Evolutionary conservation across 2,113 vertebrate species (phyloP), one percentile per base, ranked within the genome.

Genomic region (Stigmatopora argus): DNA sequence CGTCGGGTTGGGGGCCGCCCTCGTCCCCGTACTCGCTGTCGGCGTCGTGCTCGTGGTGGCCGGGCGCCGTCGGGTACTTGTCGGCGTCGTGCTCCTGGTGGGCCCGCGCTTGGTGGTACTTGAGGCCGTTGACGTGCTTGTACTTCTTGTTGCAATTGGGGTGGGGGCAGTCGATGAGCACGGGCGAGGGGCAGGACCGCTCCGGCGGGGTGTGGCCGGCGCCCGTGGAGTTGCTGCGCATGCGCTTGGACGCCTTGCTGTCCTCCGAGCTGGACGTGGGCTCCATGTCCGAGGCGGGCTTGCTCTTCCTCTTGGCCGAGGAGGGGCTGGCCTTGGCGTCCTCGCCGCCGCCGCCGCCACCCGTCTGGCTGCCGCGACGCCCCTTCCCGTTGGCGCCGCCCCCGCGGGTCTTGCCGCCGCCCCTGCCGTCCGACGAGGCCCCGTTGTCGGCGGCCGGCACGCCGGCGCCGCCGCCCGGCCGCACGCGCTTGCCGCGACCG

Each of bases 141-240:
- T 98, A 98, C 68, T 96, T 96, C 85, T 98, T 98, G 92, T 94
- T 98, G 73, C 96, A 98, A 87, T 96, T 98, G 13, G 96, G 95
- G 83, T 98, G 95, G 5, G 96, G 96, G 63, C 96, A 98, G 83
- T 98, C 96, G 0, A 98, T 98, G 79, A 98, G 93, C 49, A 96
- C 91, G 0, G 96, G 96, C 46, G 96, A 98, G 56, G 96, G 90
- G 73, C 95, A 98, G 71, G 86, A 93, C 41, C 93, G 90, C 70
- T 98, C 95, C 1, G 92, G 77, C 89, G 18, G 80, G 18, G 86
- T 70, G 1, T 70, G 35, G 0, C 65, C 65, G 0, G 73, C 64
- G 1, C 80, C 78, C 0, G 74, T 60, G 83, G 95, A 98, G 84
- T 94, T 94, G 0, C 95, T 95, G 61, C 96, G 94, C 83, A 96